Base-by-base conservation (phyloP, 2,113 vertebrate species). In the Zapus hudsonius region DNA sequence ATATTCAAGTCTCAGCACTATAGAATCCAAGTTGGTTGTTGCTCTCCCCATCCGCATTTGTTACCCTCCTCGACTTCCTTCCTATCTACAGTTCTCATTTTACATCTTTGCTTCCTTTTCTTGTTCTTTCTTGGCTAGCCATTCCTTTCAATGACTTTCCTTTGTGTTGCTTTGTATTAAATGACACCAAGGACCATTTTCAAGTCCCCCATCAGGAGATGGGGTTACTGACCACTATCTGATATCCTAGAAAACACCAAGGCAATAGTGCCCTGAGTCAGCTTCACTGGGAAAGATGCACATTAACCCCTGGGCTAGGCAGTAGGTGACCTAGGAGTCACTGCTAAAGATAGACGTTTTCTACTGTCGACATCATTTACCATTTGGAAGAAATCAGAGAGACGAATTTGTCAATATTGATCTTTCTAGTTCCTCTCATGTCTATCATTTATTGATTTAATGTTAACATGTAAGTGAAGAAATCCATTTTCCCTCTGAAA, bases 371-470 rank as follows among this genome's bases (percentile, higher is more conserved):
- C 66, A 33, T 42, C 27, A 36, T 57, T 92, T 10, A 22, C 15
- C 63, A 85, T 79, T 90, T 82, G 81, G 64, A 87, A 87, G 80
- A 93, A 72, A 87, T 22, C 59, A 67, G 13, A 72, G 33, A 89
- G 78, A 78, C 4, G 3, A 90, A 22, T 67, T 57, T 23, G 29
- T 87, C 38, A 20, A 36, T 75, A 94, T 42, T 33, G 85, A 29
- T 63, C 10, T 47, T 40, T 89, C 11, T 38, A 63, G 20, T 79
- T 80, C 47, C 69, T 38, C 52, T 84, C 83, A 57, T 31, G 33
- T 64, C 20, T 59, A 86, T 47, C 15, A 63, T 57, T 78, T 90
- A 57, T 22, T 87, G 38, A 44, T 80, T 67, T 80, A 72, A 80
- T 36, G 87, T 89, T 69, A 44, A 66, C 25, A 44, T 91, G 27